Evolutionary conservation across 1,140 invertebrate genomes (phyloP).

Genomic region (Nasonia giraulti): DNA sequence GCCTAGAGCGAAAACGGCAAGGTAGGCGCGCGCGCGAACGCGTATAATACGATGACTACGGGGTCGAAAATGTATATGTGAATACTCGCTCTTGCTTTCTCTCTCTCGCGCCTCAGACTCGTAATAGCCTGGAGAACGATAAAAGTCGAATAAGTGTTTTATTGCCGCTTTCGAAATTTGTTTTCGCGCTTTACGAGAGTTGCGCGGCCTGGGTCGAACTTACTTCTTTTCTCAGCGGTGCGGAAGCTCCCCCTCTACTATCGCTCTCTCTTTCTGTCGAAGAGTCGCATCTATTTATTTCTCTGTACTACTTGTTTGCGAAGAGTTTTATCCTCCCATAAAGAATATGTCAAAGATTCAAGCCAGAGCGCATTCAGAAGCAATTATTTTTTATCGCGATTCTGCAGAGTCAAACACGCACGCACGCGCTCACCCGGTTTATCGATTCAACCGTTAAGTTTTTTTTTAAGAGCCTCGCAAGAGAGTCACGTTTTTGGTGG

Average conservation of each 20-base stretch:
- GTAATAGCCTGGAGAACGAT: slow-evolving; percentile 31
- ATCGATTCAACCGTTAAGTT: background rate
- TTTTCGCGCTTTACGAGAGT: slow-evolving; percentile 39
- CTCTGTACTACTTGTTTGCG: slow-evolving; percentile 14
- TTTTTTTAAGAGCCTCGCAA: background rate
- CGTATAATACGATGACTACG: background rate
- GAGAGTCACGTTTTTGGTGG: background rate
- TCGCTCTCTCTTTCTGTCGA: background rate
- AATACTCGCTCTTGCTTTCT: background rate
- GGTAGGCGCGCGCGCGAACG: background rate
- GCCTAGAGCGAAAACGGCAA: background rate
- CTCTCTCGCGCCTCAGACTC: background rate
- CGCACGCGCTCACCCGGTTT: no score
- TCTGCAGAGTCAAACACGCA: background rate
- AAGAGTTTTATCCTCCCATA: slow-evolving; percentile 11
- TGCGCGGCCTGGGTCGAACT: background rate
- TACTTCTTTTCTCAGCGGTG: background rate
- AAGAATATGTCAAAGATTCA: slow-evolving; percentile 26
- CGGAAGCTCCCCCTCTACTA: background rate
- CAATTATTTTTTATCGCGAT: slow-evolving; percentile 32
- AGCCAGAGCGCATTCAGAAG: background rate
- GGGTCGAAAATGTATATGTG: background rate
- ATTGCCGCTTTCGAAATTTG: slow-evolving; percentile 36
- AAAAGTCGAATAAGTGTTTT: slow-evolving; percentile 51
- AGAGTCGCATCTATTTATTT: slow-evolving; percentile 34